Conservation (phyloP, 2,888 invertebrate species). For the Suillia variegata region DNA sequence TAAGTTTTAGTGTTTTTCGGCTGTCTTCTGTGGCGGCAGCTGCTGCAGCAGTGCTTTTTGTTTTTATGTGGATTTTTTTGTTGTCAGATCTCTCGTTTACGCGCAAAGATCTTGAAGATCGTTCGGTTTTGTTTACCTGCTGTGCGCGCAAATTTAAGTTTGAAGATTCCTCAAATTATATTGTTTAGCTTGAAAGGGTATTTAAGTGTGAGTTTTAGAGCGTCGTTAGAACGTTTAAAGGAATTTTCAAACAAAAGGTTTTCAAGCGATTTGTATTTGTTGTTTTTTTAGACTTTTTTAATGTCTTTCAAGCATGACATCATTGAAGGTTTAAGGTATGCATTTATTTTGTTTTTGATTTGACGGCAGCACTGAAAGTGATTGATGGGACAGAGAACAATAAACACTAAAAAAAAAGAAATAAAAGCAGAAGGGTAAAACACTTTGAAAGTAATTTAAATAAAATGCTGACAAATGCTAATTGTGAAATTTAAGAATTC, state of each 20-base stretch:
- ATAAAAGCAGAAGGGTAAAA: too few species aligned
- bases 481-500: too few species aligned
- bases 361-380: too few species aligned
- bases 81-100: background rate
- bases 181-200: background rate
- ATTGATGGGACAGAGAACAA: too few species aligned
- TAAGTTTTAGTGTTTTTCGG: too few species aligned
- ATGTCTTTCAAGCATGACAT: background rate
- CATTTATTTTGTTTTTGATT: background rate
- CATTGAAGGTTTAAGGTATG: background rate
- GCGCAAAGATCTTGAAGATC: background rate
- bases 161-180: background rate
- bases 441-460: too few species aligned
- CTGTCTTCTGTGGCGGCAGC: too few species aligned
- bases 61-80: conserved; percentile 13
- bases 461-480: too few species aligned
- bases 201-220: background rate
- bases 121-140: background rate
- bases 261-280: too few species aligned
- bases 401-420: too few species aligned
- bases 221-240: background rate
- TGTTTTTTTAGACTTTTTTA: too few species aligned
- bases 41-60: background rate
- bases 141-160: background rate
- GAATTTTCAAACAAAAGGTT: background rate